Conservation (phyloP, 2,888 invertebrate genomes). For the Synanthedon tipuliformis region DNA sequence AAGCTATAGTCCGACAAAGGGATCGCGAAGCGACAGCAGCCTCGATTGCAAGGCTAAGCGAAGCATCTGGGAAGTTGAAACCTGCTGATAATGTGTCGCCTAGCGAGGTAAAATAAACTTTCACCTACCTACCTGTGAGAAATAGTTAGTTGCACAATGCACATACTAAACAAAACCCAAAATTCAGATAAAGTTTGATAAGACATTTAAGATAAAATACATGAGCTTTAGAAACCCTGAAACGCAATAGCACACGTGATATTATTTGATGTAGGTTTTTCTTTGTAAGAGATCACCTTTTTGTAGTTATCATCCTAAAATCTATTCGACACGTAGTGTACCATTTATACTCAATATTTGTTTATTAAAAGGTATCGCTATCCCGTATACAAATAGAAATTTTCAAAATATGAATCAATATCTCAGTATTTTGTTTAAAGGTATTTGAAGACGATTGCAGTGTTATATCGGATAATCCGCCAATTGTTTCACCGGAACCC, state of each 20-base stretch:
- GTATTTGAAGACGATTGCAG: constrained; percentile 72
- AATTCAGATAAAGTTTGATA: too few species aligned
- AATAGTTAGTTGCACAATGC: too few species aligned
- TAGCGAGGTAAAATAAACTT: constrained; percentile 25
- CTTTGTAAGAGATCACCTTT: too few species aligned
- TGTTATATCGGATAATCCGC: constrained; percentile 67
- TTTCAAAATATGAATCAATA: neutral
- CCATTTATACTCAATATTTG: neutral
- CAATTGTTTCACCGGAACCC: constrained; percentile 59
- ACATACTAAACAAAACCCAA: too few species aligned
- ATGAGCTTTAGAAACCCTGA: too few species aligned
- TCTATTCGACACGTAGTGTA: neutral
- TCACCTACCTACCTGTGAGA: neutral
- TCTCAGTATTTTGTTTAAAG: constrained; percentile 20
- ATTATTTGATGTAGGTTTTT: too few species aligned
- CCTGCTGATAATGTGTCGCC: constrained; percentile 36
- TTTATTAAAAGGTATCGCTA: too few species aligned
- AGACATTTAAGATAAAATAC: too few species aligned
- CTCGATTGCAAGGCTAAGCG: constrained; percentile 86
- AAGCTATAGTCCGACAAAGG: constrained; percentile 87
- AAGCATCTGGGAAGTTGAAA: constrained; percentile 70
- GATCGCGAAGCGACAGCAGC: constrained; percentile 87
- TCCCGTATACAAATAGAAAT: too few species aligned
- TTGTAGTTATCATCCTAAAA: too few species aligned
- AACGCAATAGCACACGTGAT: too few species aligned